phyloP scores from a whole-genome alignment of 1,140 invertebrate genomes.

The silkworm (Bombyx mori) region DNA sequence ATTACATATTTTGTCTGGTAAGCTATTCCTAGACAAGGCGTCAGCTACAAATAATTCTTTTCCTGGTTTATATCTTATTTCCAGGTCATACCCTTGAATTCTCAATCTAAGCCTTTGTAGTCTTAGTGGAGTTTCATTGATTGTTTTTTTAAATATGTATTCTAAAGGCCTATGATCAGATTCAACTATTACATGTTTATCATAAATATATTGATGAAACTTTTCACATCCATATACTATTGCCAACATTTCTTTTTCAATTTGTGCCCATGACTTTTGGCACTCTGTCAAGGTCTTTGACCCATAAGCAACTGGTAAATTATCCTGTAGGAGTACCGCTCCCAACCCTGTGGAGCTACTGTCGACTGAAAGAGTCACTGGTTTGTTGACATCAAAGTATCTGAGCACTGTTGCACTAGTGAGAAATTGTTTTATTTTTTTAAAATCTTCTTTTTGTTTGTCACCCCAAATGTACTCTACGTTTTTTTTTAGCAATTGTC shows the following conservation, averaged over 20 bases:
- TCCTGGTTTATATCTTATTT: neutral
- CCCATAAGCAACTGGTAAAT: neutral
- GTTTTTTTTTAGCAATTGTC: neutral
- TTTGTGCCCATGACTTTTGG: constrained; percentile 1
- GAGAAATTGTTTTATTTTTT: constrained; percentile 21
- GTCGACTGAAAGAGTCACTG: neutral
- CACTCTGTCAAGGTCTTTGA: neutral
- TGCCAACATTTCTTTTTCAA: constrained; percentile 2
- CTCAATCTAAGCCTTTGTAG: constrained; percentile 1
- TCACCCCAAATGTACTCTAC: neutral
- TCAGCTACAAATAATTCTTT: neutral
- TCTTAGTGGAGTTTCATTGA: neutral
- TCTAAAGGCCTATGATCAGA: constrained; percentile 1
- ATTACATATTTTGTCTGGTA: no score
- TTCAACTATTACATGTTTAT: neutral
- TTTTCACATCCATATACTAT: neutral
- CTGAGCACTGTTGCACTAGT: constrained; percentile 19
- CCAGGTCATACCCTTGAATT: neutral
- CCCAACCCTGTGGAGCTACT: neutral
- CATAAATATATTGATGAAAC: neutral
- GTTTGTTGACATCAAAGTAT: constrained; percentile 8
- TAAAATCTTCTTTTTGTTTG: constrained; percentile 9
- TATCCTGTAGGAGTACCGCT: neutral
- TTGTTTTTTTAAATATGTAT: neutral
- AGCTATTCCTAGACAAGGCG: neutral